Evolutionary conservation across 2,888 invertebrate species (phyloP).

Genomic region (Dioctria linearis): DNA sequence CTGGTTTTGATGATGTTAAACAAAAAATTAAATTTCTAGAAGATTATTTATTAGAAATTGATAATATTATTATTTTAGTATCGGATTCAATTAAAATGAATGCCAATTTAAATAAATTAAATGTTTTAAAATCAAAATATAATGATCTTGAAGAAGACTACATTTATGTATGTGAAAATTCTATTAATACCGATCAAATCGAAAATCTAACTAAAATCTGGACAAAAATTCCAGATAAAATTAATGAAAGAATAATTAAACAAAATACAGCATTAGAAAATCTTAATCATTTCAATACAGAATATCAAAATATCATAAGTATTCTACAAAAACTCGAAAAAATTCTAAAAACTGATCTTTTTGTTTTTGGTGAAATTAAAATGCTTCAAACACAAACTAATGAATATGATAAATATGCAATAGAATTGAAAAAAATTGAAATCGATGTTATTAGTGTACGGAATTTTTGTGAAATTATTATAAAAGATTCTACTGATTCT

Average conservation of each 20-base stretch:
- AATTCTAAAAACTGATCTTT: conserved; percentile 59
- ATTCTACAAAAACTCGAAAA: conserved; percentile 58
- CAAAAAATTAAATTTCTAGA: conserved; percentile 62
- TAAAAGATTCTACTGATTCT: conserved; percentile 66
- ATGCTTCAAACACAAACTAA: conserved; percentile 56
- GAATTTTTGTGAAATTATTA: conserved; percentile 70
- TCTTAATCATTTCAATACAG: conserved; percentile 68
- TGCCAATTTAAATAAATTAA: conserved; percentile 65
- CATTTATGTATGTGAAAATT: conserved; percentile 62
- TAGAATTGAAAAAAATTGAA: conserved; percentile 69
- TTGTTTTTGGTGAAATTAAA: conserved; percentile 62
- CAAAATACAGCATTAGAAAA: conserved; percentile 70
- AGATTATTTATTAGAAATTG: conserved; percentile 63
- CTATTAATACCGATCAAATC: conserved; percentile 59
- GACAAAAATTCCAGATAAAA: conserved; percentile 66
- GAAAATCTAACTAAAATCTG: conserved; percentile 66
- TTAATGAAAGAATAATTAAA: conserved; percentile 69
- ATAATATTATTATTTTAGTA: conserved; percentile 64
- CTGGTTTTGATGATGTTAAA: conserved; percentile 72
- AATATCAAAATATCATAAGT: conserved; percentile 66
- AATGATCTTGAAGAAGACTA: conserved; percentile 63
- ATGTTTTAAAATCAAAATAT: conserved; percentile 65
- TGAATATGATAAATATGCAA: conserved; percentile 62
- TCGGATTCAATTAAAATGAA: conserved; percentile 66
- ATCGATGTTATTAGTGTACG: conserved; percentile 70